Percentiles rank a stretch among this genome's conserved stretches.
These are phyloP conservation scores for Xestobium rufovillosum DNA, from an alignment of 2,888 invertebrate genomes.

Conservation along the genomic window DNA sequence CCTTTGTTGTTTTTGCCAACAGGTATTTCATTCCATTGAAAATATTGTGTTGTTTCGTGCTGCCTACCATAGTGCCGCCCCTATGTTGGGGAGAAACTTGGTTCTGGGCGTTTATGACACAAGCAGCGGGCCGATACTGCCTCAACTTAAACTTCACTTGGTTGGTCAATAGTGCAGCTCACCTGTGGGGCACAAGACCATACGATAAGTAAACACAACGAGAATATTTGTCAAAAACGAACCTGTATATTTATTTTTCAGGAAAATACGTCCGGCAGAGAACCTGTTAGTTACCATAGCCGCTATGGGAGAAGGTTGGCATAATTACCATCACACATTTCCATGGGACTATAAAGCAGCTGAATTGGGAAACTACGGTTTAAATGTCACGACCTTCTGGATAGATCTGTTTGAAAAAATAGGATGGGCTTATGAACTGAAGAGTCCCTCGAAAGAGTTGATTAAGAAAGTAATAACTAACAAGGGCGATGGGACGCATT, in stretches of 20 bases:
- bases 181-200: slow-evolving; percentile 81
- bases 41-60: slow-evolving; percentile 47
- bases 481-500: slow-evolving; percentile 43
- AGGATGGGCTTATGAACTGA: slow-evolving; percentile 71
- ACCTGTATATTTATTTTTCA: slow-evolving; percentile 39
- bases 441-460: slow-evolving; percentile 53
- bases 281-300: slow-evolving; percentile 65
- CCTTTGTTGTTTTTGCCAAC: too few relatives aligned
- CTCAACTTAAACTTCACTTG: slow-evolving; percentile 75
- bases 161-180: slow-evolving; percentile 87
- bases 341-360: slow-evolving; percentile 92
- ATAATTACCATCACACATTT: slow-evolving; percentile 91
- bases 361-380: slow-evolving; percentile 57
- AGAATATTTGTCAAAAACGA: not conserved
- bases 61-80: slow-evolving; percentile 53
- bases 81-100: slow-evolving; percentile 59
- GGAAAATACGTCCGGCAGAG: slow-evolving; percentile 71
- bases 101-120: slow-evolving; percentile 11
- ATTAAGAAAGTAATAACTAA: slow-evolving; percentile 47
- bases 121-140: slow-evolving; percentile 51
- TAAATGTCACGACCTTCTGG: slow-evolving; percentile 63
- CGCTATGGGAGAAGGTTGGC: slow-evolving; percentile 83
- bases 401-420: slow-evolving; percentile 63
- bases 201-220: slow-evolving; percentile 64
- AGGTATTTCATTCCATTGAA: slow-evolving; percentile 43